Percentiles rank a stretch among this genome's conserved stretches.
Conservation (phyloP, 2,888 invertebrate genomes). For the Lingula anatina region DNA sequence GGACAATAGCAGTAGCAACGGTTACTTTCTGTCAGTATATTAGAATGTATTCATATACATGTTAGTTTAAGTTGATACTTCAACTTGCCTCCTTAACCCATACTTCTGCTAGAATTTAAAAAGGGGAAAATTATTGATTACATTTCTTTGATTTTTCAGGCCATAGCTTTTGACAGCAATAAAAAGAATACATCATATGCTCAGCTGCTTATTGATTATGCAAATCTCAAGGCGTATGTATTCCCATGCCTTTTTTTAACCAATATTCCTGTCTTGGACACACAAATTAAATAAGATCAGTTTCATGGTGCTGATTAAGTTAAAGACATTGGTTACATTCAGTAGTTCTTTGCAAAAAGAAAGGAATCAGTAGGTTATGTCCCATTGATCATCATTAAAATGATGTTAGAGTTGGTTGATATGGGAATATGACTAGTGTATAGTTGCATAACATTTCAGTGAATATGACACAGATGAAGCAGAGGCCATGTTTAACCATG, state of each 20-base stretch:
- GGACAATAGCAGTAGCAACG: too few species aligned
- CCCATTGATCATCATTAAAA: too few species aligned
- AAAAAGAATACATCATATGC: conserved; percentile 27
- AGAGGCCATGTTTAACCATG: conserved; percentile 23
- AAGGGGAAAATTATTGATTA: too few species aligned
- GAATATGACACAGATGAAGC: conserved; percentile 21
- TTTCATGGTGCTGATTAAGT: too few species aligned
- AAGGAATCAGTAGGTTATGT: background rate
- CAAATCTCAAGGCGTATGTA: conserved; percentile 28
- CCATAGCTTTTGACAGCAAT: conserved; percentile 16
- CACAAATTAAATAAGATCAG: too few species aligned
- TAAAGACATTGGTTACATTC: too few species aligned
- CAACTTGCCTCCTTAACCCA: too few species aligned
- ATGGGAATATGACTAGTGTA: background rate
- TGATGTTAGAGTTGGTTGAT: background rate
- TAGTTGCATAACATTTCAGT: background rate
- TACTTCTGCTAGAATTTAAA: too few species aligned
- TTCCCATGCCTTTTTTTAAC: background rate
- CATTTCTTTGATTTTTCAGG: too few species aligned
- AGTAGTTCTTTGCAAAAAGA: background rate
- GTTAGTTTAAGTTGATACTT: too few species aligned
- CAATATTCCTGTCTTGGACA: background rate
- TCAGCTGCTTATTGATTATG: conserved; percentile 27
- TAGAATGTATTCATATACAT: too few species aligned
- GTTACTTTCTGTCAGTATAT: too few species aligned